Base-by-base conservation (phyloP, 2,888 invertebrate genomes). In the Monopis laevigella region DNA sequence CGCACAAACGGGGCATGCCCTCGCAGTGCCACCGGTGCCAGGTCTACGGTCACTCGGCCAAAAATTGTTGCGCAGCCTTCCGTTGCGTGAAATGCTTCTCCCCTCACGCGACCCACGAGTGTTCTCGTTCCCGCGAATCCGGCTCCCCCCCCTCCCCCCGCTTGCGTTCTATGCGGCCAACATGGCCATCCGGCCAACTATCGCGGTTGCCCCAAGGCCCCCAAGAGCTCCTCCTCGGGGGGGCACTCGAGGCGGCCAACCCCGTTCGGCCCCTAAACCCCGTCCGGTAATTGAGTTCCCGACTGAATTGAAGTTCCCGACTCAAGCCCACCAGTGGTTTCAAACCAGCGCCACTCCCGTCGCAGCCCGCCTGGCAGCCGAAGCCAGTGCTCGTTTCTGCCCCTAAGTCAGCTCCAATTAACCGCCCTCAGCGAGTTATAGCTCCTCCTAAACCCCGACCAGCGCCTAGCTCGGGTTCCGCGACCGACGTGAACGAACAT, bases 61-160 rank as follows among this genome's bases (percentile, higher is more conserved):
- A 16, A 3, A 24, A 4, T 8, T 39, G 39, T 16, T n/a, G 14
- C 5, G 39, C 39, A 3, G 8, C 13, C 5, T 10, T 13, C 12
- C 26, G 39, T 3, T 39, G 39, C 14, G 39, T 39, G 8, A 39
- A 39, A 24, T 39, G 39, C n/a, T n/a, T n/a, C n/a, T n/a, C n/a
- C 2, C 8, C 12, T 8, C 27, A 39, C 26, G 2, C 14, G 7
- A 39, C 39, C 11, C 3, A 26, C 2, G 38, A 4, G 27, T 39
- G 26, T 12, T n/a, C 19, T 2, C 19, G n/a, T n/a, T n/a, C n/a
- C n/a, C n/a, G n/a, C n/a, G n/a, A n/a, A n/a, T n/a, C n/a, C n/a
- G n/a, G n/a, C n/a, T n/a, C n/a, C 7, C 24, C 21, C 19, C 13
- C 35, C 8, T n/a, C 17, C 3, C n/a, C 35, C 35, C 34, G 34